These are phyloP conservation scores for Eupristina koningsbergeri DNA, from an alignment of 1,140 invertebrate genomes.

Conservation along the genomic window DNA sequence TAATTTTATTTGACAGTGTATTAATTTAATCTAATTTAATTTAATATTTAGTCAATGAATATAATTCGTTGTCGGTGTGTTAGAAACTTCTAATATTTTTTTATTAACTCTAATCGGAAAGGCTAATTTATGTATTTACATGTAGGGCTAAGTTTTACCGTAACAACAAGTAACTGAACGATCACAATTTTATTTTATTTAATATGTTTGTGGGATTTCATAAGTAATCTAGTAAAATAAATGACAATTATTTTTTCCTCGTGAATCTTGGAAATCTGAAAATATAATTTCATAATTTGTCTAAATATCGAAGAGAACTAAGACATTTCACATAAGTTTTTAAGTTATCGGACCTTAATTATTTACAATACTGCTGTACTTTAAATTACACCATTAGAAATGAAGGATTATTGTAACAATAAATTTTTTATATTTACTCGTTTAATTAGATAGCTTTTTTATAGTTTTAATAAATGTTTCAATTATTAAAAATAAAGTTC, in stretches of 20 bases:
- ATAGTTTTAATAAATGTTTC: too few species aligned
- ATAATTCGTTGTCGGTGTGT: neutral
- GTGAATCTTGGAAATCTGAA: neutral
- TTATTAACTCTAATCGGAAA: neutral
- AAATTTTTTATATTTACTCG: too few species aligned
- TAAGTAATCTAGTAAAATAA: neutral
- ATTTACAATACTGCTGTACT: too few species aligned
- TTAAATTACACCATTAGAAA: neutral
- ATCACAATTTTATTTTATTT: neutral
- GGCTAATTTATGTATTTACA: neutral
- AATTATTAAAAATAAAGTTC: too few species aligned
- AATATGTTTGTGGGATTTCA: neutral
- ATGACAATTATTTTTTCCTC: neutral
- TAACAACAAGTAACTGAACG: neutral
- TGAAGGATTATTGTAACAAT: neutral
- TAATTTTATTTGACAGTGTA: neutral
- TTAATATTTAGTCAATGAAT: neutral
- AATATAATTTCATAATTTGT: neutral
- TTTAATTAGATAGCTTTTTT: too few species aligned
- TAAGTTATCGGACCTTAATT: too few species aligned
- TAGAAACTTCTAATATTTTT: neutral
- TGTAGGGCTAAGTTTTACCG: neutral
- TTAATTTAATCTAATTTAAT: too few species aligned
- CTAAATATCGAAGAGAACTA: neutral
- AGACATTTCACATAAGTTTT: too few species aligned